Conservation (phyloP, 1,140 invertebrate genomes). For the Drosophila sulfurigaster region DNA sequence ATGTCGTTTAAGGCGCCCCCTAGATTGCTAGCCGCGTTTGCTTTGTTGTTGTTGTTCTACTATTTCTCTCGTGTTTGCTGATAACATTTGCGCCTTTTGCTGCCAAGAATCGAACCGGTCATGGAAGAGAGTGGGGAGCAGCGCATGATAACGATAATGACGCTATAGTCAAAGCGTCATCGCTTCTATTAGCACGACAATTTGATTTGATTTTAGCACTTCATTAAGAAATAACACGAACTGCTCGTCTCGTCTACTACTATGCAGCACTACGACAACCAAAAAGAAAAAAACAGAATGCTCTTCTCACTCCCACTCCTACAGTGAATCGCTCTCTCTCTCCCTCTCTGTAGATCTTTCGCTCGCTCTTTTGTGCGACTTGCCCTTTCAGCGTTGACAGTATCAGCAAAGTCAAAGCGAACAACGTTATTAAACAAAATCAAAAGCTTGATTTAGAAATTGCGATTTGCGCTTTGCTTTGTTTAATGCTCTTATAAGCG, state of each 20-base stretch:
- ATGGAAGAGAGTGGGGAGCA: slow-evolving; percentile 20
- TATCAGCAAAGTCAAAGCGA: slow-evolving; percentile 57
- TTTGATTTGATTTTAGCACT: slow-evolving; percentile 78
- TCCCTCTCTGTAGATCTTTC: slow-evolving; percentile 4
- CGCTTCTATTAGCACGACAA: slow-evolving; percentile 48
- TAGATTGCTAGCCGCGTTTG: slow-evolving; percentile 31
- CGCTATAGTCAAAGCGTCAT: slow-evolving; percentile 70
- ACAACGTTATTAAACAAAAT: slow-evolving; percentile 47
- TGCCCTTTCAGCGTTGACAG: slow-evolving; percentile 62
- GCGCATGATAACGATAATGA: slow-evolving; percentile 68
- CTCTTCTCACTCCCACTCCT: slow-evolving; percentile 18
- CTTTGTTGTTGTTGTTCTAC: slow-evolving; percentile 44
- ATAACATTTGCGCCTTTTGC: slow-evolving; percentile 77
- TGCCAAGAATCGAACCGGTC: slow-evolving; percentile 42
- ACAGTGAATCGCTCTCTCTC: slow-evolving; percentile 8
- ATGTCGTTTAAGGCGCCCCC: slow-evolving; percentile 54
- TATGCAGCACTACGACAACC: slow-evolving; percentile 13
- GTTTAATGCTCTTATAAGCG: background rate
- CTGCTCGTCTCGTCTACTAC: slow-evolving; percentile 4
- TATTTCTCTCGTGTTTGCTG: slow-evolving; percentile 55
- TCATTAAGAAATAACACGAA: slow-evolving; percentile 71
- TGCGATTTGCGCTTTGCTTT: slow-evolving; percentile 44
- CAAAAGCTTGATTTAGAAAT: slow-evolving; percentile 71
- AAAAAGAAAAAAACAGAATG: background rate
- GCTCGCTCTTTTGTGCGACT: slow-evolving; percentile 31